Evolutionary conservation across 1,140 invertebrate species (phyloP), one percentile per base, ranked within the genome.

Genomic region (Bombus terrestris): DNA sequence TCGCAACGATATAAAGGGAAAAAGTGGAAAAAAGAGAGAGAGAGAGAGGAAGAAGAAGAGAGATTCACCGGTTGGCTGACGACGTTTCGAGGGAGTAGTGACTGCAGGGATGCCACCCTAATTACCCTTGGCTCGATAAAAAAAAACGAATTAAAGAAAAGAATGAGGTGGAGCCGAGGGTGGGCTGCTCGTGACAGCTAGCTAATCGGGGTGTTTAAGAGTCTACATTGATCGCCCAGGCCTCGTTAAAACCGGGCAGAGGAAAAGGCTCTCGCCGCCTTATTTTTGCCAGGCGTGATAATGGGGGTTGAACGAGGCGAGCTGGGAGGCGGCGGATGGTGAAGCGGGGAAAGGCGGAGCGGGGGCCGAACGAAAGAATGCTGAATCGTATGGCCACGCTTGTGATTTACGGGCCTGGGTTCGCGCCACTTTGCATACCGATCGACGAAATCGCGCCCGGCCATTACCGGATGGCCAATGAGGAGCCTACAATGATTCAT

Each of bases 121-220:
- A 95, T 95, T 95, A 95, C 92, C 94, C 93, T 89, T 87, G 92
- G 91, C 90, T 91, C 92, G 92, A 94, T 94, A 92, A 93, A 95
- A 92, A 94, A 94, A 94, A 93, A 92, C 93, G 94, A 94, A 95
- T 95, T 95, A 94, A 95, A 94, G 94, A 95, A 95, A 94, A 94
- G 93, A 95, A 95, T 94, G 94, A 94, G 94, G 93, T 92, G 94
- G 94, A 81, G 89, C 81, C 89, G 91, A 93, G 94, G 94, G 93
- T 94, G 94, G 93, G 92, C 94, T 95, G 94, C 91, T 94, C 93
- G 92, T 95, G 94, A 95, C 94, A 95, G 94, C 93, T 92, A 94
- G 94, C 94, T 95, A 95, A 95, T 95, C 94, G 94, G 94, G 94
- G 94, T 95, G 94, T 95, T 95, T 95, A 95, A 95, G 94, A 94